These are phyloP conservation scores for Glyptemys insculpta DNA, from an alignment of 2,797 vertebrate genomes.

Conservation along the genomic window DNA sequence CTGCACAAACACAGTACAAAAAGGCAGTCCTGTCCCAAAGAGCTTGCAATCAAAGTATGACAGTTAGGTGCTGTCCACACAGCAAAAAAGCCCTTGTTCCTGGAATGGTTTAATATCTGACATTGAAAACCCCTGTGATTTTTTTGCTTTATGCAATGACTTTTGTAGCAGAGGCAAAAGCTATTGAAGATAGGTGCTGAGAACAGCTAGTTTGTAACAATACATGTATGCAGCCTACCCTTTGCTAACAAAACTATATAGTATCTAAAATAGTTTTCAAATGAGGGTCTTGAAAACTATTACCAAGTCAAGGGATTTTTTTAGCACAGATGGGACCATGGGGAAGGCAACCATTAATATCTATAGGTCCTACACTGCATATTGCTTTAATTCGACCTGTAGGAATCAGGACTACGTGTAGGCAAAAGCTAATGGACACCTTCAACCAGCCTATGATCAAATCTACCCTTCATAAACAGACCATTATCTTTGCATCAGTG, in stretches of 20 bases:
- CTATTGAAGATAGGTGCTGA: background rate
- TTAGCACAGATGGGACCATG: background rate
- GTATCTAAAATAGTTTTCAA: no score
- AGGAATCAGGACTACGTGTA: background rate
- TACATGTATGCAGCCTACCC: no score
- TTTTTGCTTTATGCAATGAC: no score
- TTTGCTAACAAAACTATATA: no score
- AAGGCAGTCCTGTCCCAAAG: no score
- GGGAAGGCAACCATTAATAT: background rate
- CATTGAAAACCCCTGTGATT: no score
- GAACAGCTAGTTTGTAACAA: background rate
- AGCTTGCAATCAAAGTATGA: no score
- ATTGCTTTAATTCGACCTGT: background rate
- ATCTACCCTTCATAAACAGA: background rate
- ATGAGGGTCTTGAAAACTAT: conserved; percentile 34
- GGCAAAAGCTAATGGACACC: background rate
- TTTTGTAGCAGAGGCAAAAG: background rate
- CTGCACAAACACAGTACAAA: no score
- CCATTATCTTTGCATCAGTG: background rate
- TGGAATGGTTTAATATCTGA: no score
- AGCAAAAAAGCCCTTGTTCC: no score
- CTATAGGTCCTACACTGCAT: rapidly evolving
- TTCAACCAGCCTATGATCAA: background rate
- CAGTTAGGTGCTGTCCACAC: no score
- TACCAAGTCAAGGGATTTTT: conserved; percentile 2